Evolutionary conservation across 2,888 invertebrate genomes (phyloP).

Genomic region (Amphipoea oculea): DNA sequence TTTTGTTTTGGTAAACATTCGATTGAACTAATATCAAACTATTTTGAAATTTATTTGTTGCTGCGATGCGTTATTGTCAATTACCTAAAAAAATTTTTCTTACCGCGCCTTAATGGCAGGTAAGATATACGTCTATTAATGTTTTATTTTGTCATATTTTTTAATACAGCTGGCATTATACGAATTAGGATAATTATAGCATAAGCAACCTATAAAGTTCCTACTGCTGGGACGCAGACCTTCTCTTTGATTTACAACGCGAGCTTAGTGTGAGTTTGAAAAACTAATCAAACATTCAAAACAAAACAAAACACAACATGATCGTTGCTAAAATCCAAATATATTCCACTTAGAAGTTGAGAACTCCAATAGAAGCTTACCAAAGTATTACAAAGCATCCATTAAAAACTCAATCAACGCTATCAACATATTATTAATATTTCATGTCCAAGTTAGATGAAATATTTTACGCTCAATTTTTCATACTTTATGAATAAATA

Average conservation of each 20-base stretch:
- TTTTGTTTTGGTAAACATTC: not conserved
- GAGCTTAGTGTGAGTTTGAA: not conserved
- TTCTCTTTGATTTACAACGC: not conserved
- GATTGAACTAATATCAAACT: not conserved
- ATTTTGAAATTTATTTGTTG: not conserved
- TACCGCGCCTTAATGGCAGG: too few relatives aligned
- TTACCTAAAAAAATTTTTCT: not conserved
- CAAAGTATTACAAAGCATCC: slow-evolving; percentile 20
- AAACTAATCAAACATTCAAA: not conserved
- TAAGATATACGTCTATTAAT: not conserved
- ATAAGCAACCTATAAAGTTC: too few relatives aligned
- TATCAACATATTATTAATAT: slow-evolving; percentile 57
- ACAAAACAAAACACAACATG: not conserved
- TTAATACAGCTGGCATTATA: too few relatives aligned
- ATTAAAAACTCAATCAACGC: slow-evolving; percentile 46
- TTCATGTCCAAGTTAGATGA: slow-evolving; percentile 56
- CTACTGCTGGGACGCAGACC: too few relatives aligned
- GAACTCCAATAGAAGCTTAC: slow-evolving; percentile 13
- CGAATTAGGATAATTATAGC: too few relatives aligned
- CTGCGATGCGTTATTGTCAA: not conserved
- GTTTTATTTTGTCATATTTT: not conserved
- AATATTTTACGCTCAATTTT: slow-evolving; percentile 41
- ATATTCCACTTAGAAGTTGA: slow-evolving; percentile 3
- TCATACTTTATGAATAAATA: slow-evolving; percentile 46
- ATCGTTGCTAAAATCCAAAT: not conserved